Evolutionary conservation across 2,797 vertebrate genomes (phyloP).

Genomic region (Aulostomus chinensis): DNA sequence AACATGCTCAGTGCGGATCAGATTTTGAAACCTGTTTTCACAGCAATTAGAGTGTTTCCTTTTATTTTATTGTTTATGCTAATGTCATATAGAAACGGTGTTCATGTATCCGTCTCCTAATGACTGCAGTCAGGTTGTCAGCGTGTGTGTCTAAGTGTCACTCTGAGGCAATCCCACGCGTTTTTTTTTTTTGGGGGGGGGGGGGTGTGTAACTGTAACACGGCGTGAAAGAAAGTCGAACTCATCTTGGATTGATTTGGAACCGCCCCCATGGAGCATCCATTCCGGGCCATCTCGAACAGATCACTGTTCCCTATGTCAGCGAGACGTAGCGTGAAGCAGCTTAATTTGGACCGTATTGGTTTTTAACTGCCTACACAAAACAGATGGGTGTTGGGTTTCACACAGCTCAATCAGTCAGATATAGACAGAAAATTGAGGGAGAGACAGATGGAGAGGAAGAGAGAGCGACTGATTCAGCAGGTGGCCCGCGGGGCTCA

Average conservation of each 20-base stretch:
- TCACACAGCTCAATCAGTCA: slow-evolving; percentile 60
- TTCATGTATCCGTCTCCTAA: no score
- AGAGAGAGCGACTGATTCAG: slow-evolving; percentile 40
- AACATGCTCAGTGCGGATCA: no score
- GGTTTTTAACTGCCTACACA: slow-evolving; percentile 67
- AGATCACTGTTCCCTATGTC: slow-evolving; percentile 38
- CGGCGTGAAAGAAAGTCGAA: no score
- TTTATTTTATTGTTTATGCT: no score
- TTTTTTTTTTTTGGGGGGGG: no score
- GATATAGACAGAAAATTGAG: slow-evolving; percentile 38
- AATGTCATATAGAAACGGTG: no score
- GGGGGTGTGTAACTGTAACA: no score
- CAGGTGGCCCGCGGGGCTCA: slow-evolving; percentile 42
- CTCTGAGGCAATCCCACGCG: no score
- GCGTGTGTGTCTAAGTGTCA: no score
- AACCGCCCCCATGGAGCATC: slow-evolving; percentile 39
- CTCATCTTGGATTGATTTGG: slow-evolving; percentile 20
- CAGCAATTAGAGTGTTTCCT: no score
- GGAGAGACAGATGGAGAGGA: slow-evolving; percentile 44
- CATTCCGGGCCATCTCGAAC: slow-evolving; percentile 25
- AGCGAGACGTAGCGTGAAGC: slow-evolving; percentile 64
- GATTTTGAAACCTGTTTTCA: no score
- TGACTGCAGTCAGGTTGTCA: no score
- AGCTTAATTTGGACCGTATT: slow-evolving; percentile 65
- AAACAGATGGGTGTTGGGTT: slow-evolving; percentile 68